Base-by-base conservation (phyloP, 2,113 vertebrate species). In the Saguinus midas region DNA sequence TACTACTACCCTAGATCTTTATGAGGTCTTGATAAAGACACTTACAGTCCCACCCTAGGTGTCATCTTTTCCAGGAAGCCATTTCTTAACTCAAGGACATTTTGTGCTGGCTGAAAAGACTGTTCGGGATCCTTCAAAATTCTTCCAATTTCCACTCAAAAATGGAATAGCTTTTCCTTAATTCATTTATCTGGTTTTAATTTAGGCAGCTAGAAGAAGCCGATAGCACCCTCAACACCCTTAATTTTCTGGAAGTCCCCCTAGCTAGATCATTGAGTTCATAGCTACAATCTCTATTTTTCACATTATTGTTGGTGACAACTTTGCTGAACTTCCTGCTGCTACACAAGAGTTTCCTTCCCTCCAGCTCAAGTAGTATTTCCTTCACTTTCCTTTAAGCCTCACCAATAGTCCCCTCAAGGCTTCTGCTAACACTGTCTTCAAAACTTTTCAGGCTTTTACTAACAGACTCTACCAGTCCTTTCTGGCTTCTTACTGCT, bases 51-150 rank as follows among this genome's bases (percentile, higher is more conserved):
- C 23, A 2, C 27, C 40, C 50, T 25, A 10, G 32, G 25, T 45
- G n/a, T 27, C 37, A 11, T 58, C 55, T 82, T 66, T 84, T 45
- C 52, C 43, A 61, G 11, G 82, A 95, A 94, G 23, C 20, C 52
- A 21, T 87, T 92, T 72, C 35, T 92, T 92, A 80, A 90, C 40
- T 88, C 70, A 84, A 64, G 87, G 90, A 96, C 25, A 1, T 17
- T 78, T 94, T 86, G 12, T 82, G 9, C 32, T 81, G n/a, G 32
- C 48, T 81, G 57, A 91, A 80, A 72, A 84, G 29, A 40, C 13
- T 57, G 17, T 95, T 94, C 52, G 89, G n/a, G 64, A 58, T 5
- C 48, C 79, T 86, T 93, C 75, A 18, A 84, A 73, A 61, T 87
- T 76, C 48, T 90, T 64, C 29, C 32, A 52, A 4, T 3, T 58